Base-by-base conservation (phyloP, 2,888 invertebrate genomes). In the Acanthosepion esculentum region DNA sequence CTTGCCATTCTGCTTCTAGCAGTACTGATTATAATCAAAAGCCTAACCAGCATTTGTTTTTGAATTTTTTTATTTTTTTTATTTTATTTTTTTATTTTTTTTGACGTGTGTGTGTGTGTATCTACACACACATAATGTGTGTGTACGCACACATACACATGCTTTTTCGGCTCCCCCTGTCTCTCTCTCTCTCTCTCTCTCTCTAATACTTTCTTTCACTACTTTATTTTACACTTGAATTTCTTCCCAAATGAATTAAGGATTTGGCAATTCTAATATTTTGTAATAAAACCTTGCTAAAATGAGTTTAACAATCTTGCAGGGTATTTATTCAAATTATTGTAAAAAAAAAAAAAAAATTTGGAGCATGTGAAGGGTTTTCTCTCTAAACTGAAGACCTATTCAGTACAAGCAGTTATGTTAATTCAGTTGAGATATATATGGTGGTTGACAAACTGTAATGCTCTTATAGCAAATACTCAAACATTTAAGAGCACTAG, bases 141-240 rank as follows among this genome's bases (percentile, higher is more conserved):
- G 8, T 78, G 3, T 12, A 1, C 0, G n/a, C n/a, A n/a, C n/a
- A n/a, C n/a, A n/a, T 10, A 0, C 5, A 33, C 33, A 33, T 3
- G 12, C 33, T 78, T 78, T n/a, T 23, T 59, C 12, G 3, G 3
- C 55, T 55, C 20, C 3, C 6, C 3, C 23, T 6, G 5, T 59
- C 23, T 20, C 20, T 55, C 59, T 59, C 59, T 23, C 7, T 6
- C 23, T 59, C 23, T 20, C 20, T 55, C 59, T 59, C 59, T 23
- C 7, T 59, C 26, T 26, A 59, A 59, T 59, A 7, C 3, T 59
- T 59, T 59, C 23, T 78, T 78, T 78, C 78, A 78, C 15, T 78
- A 18, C 78, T 78, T 33, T n/a, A 7, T 78, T 78, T 78, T 33
- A n/a, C n/a, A 78, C 78, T 33, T n/a, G 2, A 78, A n/a, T 59